A percentile compares a stretch with the other conserved stretches of the same genome.
phyloP scores from a whole-genome alignment of 2,113 vertebrate species.

The Ranitomeya variabilis region DNA sequence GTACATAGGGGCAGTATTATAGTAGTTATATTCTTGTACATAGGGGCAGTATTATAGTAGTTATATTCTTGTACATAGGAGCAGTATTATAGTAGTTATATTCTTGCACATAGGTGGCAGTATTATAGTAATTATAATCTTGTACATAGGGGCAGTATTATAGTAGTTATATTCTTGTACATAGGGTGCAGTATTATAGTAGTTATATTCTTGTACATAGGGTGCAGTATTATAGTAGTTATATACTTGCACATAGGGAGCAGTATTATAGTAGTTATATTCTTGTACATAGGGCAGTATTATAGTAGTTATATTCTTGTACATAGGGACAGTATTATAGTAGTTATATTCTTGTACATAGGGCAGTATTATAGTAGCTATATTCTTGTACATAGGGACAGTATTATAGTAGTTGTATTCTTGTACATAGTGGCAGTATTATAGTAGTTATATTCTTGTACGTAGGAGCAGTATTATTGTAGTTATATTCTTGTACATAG shows the following conservation, averaged over 20 bases:
- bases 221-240: neutral
- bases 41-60: slow-evolving; percentile 1
- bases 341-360: slow-evolving; percentile 5
- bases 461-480: neutral
- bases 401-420: neutral
- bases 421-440: neutral
- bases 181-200: slow-evolving; percentile 1
- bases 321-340: neutral
- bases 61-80: neutral
- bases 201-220: neutral
- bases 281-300: neutral
- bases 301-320: neutral
- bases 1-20: neutral
- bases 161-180: slow-evolving; percentile 7
- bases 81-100: neutral
- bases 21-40: slow-evolving; percentile 2
- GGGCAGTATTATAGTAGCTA: neutral
- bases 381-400: too few relatives aligned
- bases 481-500: neutral
- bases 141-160: slow-evolving; percentile 1
- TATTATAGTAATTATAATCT: neutral
- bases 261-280: slow-evolving; percentile 2
- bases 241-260: neutral
- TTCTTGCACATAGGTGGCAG: neutral
- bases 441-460: neutral